Base-by-base conservation (phyloP, 2,113 vertebrate genomes). In the Martes martes region DNA sequence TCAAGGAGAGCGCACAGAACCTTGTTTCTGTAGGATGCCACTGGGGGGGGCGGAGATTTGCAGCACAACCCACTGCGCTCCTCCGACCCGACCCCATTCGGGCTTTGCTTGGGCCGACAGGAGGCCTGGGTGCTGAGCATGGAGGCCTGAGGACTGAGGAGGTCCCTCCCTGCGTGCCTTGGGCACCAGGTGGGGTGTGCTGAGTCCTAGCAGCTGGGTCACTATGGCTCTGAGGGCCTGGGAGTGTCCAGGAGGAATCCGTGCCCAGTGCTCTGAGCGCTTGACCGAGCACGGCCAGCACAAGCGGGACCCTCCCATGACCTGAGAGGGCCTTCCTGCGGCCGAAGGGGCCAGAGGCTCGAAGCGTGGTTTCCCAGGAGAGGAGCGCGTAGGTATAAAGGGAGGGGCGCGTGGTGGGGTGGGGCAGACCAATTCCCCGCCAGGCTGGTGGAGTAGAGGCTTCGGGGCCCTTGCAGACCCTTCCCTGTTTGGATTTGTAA, bases 301-400 rank as follows among this genome's bases (percentile, higher is more conserved):
- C 28, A 33, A 2, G 33, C 1, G 2, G 57, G 71, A 4, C 23
- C 23, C 33, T 50, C 31, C 52, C 13, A 11, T 4, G 6, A 28
- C 52, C 73, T n/a, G 31, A 11, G 4, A 47, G 28, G 59, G n/a
- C 13, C 59, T 57, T 42, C 36, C 19, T 45, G n/a, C 1, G 13
- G 39, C 61, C 45, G 3, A 4, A 4, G 2, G 26, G 9, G 11
- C 15, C 57, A 42, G 52, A 61, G 52, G 73, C 9, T 45, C 16
- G 6, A 80, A 76, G 52, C 23, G 16, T n/a, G 33, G 65, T 13
- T 84, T 81, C 80, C 65, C 55, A 33, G 18, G 36, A 24, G 76
- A 33, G 9, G 59, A 39, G 36, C 16, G 2, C 0, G 1, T 15
- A 11, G n/a, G 69, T 13, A 11, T 7, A 39, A 24, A 36, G 9